These are phyloP conservation scores for Stegastes partitus DNA, from an alignment of 2,113 vertebrate species.

Conservation along the genomic window DNA sequence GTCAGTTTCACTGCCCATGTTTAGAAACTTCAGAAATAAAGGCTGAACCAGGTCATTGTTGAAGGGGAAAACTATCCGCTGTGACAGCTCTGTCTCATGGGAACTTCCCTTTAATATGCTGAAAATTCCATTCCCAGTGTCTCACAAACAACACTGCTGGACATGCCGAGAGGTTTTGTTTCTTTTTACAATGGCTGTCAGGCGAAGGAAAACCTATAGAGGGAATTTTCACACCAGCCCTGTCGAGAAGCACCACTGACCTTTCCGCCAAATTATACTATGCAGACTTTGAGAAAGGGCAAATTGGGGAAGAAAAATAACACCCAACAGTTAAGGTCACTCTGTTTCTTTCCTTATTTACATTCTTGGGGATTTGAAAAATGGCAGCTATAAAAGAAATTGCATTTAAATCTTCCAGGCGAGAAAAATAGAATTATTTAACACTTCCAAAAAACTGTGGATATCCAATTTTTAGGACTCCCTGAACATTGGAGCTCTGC, in stretches of 20 bases:
- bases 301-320: neutral
- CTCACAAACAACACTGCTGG: neutral
- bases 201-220: neutral
- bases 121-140: conserved; percentile 1
- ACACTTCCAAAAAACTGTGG: too few species aligned
- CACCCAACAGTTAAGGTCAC: too few species aligned
- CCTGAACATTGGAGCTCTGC: neutral
- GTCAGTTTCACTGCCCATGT: neutral
- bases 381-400: too few species aligned
- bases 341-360: neutral
- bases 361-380: too few species aligned
- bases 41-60: neutral
- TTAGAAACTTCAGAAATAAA: neutral
- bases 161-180: neutral
- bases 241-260: conserved; percentile 1
- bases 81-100: neutral
- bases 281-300: neutral
- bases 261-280: conserved; percentile 19
- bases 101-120: neutral
- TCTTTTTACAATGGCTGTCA: neutral
- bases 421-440: too few species aligned
- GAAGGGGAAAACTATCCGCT: neutral
- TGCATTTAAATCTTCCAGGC: neutral
- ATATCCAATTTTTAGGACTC: neutral
- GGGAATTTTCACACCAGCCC: conserved; percentile 4